Percentiles rank a stretch among this genome's conserved stretches.
phyloP scores from a whole-genome alignment of 2,113 vertebrate species.

The Spermophilus dauricus region DNA sequence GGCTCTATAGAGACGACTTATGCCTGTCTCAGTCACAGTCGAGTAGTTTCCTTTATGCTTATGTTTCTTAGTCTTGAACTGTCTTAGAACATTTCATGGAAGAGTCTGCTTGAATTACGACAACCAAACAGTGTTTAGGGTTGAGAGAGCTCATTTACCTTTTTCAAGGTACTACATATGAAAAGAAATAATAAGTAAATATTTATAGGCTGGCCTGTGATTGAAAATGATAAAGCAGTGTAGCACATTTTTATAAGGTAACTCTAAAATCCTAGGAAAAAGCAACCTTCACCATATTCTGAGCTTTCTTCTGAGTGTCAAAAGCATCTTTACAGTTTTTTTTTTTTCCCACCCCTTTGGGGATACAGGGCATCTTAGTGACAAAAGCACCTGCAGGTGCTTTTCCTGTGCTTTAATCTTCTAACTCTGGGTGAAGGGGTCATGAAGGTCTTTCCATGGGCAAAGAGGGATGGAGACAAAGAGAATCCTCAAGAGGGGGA shows the following conservation, averaged over 20 bases:
- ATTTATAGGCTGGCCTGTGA: background rate
- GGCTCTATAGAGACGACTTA: background rate
- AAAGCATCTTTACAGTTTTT: constrained; percentile 52
- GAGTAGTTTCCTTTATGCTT: background rate
- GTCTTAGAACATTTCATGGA: background rate
- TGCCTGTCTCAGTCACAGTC: background rate
- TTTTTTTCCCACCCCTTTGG: background rate
- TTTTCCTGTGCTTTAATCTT: constrained; percentile 74
- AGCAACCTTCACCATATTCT: constrained; percentile 10
- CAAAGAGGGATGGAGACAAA: constrained; percentile 50
- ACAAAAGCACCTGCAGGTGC: constrained; percentile 69
- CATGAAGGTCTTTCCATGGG: constrained; percentile 53
- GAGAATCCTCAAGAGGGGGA: background rate
- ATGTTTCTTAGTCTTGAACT: background rate
- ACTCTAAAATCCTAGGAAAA: constrained; percentile 1
- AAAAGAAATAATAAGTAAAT: constrained; percentile 38
- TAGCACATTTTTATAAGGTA: constrained; percentile 4
- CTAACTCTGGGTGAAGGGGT: constrained; percentile 52
- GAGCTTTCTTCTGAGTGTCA: constrained; percentile 58
- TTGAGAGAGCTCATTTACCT: background rate
- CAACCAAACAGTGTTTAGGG: background rate
- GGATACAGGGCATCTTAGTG: constrained; percentile 53
- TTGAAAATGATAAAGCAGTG: background rate
- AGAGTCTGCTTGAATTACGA: background rate
- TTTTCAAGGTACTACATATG: background rate